Evolutionary conservation across 2,797 vertebrate species (phyloP), one percentile per base, ranked within the genome.

Genomic region (Uromys caudimaculatus): DNA sequence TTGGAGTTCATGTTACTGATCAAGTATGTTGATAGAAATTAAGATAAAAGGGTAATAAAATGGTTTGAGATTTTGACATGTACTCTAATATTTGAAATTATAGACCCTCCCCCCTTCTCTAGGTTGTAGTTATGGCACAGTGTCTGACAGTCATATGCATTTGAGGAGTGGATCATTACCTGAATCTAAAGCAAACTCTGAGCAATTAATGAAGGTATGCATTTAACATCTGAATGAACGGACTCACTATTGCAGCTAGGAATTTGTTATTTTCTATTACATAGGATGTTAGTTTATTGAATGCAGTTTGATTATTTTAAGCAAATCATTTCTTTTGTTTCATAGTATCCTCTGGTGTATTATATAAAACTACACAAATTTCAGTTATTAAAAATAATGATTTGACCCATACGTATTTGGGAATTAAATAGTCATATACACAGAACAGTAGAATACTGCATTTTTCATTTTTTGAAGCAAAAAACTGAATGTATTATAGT

Each of bases 141-240:
- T 91, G 97, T 97, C 98, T 96, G 97, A 92, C 92, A 82, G 64
- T 96, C 94, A 94, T 91, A 97, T 98, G 52, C 96, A 98, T 94
- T 77, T 95, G 94, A 97, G 98, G 78, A 97, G 93, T 84, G 94
- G 98, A 52, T 91, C 98, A 50, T 88, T 97, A 94, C 95, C 94
- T 96, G 97, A 98, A 91, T 93, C 86, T 54, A 97, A 98, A 50
- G 97, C 98, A 96, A 98, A 99, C 94, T 94, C 96, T 38, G 89
- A 98, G 56, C 97, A 97, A 73, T 93, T 98, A 27, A 98, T 98
- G 78, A 97, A 98, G 98, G 99, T 99, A 98, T 97, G 97, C 32
- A 89, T 71, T 96, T 54, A 87, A 83, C 21, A 29, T 90, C 91
- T 92, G 35, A 88, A n/a, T 90, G 35, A 58, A 67, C 77, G 23